Percentiles rank a stretch among this genome's conserved stretches.
Conservation (phyloP, 2,113 vertebrate species). For the Albula goreensis region DNA sequence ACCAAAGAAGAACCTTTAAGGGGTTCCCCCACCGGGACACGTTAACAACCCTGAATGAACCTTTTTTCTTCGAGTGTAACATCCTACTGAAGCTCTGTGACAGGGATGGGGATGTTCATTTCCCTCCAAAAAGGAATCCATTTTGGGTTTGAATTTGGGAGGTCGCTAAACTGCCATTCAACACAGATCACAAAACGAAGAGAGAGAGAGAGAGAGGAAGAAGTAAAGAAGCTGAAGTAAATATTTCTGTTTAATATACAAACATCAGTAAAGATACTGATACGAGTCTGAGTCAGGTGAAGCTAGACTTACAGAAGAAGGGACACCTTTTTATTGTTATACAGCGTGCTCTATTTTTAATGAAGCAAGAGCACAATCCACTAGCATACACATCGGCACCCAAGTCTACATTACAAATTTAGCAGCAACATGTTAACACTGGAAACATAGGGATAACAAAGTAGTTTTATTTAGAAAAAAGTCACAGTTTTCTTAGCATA, state of each 20-base stretch:
- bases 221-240: constrained; percentile 78
- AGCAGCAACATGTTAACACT: constrained; percentile 98
- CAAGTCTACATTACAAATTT: constrained; percentile 91
- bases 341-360: constrained; percentile 76
- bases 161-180: neutral
- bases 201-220: constrained; percentile 39
- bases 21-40: too few species aligned
- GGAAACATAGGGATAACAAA: constrained; percentile 84
- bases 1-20: too few species aligned
- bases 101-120: too few species aligned
- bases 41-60: too few species aligned
- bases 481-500: constrained; percentile 89
- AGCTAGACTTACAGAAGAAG: constrained; percentile 86
- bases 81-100: too few species aligned
- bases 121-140: too few species aligned
- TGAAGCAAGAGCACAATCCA: constrained; percentile 80
- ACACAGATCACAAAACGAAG: constrained; percentile 53
- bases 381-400: constrained; percentile 83
- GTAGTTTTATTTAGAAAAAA: constrained; percentile 88
- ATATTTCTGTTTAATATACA: constrained; percentile 96
- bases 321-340: constrained; percentile 83
- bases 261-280: constrained; percentile 94
- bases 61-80: too few species aligned
- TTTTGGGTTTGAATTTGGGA: too few species aligned
- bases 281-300: constrained; percentile 90